These are phyloP conservation scores for Macquaria australasica DNA, from an alignment of 2,113 vertebrate genomes.

Conservation along the genomic window DNA sequence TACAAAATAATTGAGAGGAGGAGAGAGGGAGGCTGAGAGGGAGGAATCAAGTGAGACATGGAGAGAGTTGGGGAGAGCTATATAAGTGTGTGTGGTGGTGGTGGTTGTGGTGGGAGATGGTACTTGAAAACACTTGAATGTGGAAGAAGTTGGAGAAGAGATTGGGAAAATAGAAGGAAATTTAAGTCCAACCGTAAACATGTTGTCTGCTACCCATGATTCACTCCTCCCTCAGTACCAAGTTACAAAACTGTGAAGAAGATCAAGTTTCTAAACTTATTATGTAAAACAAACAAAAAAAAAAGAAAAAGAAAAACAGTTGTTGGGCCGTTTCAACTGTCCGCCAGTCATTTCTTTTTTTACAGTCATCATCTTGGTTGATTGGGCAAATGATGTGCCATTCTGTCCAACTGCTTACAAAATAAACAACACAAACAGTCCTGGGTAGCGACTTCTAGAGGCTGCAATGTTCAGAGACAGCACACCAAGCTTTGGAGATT, in stretches of 20 bases:
- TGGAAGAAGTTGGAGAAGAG: conserved; percentile 28
- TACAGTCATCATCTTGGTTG: neutral
- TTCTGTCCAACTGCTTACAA: neutral
- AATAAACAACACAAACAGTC: neutral
- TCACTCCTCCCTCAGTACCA: neutral
- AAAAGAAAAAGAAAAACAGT: too few relatives aligned
- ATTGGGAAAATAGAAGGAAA: conserved; percentile 32
- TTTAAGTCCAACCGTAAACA: conserved; percentile 25
- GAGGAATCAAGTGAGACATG: conserved; percentile 45
- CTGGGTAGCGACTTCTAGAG: neutral
- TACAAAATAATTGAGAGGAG: conserved; percentile 25
- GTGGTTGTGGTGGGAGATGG: neutral
- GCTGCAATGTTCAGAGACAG: neutral
- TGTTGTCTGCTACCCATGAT: conserved; percentile 18
- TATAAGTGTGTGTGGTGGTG: conserved; percentile 8
- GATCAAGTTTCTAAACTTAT: conserved; percentile 19
- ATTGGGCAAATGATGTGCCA: neutral
- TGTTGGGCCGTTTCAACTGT: neutral
- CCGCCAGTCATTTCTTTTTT: neutral
- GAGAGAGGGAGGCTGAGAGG: conserved; percentile 29
- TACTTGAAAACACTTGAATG: neutral
- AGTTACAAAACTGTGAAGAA: conserved; percentile 13
- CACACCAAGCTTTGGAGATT: neutral
- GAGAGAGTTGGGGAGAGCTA: conserved; percentile 21
- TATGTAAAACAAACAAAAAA: conserved; percentile 9